These are phyloP conservation scores for Hypolimnas misippus DNA, from an alignment of 2,888 invertebrate genomes.

Conservation along the genomic window DNA sequence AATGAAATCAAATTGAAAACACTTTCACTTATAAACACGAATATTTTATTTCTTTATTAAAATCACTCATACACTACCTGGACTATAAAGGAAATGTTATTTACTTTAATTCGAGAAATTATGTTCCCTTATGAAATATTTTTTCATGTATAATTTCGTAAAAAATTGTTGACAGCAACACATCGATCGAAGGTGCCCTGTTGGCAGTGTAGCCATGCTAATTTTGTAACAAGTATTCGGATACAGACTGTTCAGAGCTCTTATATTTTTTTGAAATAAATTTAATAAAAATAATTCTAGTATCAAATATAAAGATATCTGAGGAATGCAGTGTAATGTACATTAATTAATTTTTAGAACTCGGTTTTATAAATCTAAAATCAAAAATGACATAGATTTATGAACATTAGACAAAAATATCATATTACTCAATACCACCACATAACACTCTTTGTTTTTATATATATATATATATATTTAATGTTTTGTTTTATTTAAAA, in stretches of 20 bases:
- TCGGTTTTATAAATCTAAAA: no score
- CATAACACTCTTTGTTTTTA: no score
- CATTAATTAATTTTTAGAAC: no score
- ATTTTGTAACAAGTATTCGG: slow-evolving; percentile 33
- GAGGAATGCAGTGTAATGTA: no score
- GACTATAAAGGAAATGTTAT: slow-evolving; percentile 5
- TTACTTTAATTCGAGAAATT: slow-evolving; percentile 40
- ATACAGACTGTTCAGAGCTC: slow-evolving; percentile 1
- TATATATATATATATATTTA: no score
- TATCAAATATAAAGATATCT: no score
- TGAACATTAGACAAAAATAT: no score
- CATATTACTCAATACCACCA: no score
- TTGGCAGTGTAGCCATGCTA: slow-evolving; percentile 77
- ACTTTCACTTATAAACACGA: slow-evolving; percentile 70
- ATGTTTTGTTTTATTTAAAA: no score
- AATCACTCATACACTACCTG: slow-evolving; percentile 24
- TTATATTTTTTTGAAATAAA: not conserved
- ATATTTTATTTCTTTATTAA: slow-evolving; percentile 35
- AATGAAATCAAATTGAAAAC: slow-evolving; percentile 56
- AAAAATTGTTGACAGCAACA: slow-evolving; percentile 75
- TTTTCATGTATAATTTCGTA: slow-evolving; percentile 48
- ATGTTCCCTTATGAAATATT: slow-evolving; percentile 57
- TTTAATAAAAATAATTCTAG: no score
- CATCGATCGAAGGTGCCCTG: slow-evolving; percentile 84
- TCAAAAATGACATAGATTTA: no score